Conservation (phyloP, 2,888 invertebrate species). For the Cecidostiba fungosa region DNA sequence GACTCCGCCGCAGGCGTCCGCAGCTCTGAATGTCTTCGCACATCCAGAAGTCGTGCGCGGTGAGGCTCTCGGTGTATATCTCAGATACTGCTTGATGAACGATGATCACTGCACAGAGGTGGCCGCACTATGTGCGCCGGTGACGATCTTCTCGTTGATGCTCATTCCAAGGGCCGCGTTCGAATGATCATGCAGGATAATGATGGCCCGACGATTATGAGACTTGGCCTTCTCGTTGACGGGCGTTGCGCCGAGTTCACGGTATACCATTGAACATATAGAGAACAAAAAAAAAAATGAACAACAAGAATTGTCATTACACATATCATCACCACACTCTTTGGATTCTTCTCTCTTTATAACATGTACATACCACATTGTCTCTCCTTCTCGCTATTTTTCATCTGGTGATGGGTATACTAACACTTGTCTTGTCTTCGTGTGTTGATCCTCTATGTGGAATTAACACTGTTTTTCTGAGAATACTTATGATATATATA, state of each 20-base stretch:
- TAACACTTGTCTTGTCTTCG: neutral
- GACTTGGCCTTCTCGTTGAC: neutral
- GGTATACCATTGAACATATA: neutral
- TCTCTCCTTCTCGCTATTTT: neutral
- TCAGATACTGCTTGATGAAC: neutral
- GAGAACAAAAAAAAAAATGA: too few relatives aligned
- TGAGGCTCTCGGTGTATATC: conserved; percentile 63
- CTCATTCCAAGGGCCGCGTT: neutral
- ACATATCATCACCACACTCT: neutral
- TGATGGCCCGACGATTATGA: neutral
- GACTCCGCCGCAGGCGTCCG: conserved; percentile 66
- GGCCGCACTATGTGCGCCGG: neutral
- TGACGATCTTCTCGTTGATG: neutral
- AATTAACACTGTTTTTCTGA: neutral
- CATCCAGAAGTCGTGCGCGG: conserved; percentile 79
- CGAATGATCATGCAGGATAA: neutral
- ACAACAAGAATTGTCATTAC: neutral
- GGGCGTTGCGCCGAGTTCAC: conserved; percentile 9
- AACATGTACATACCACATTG: too few relatives aligned
- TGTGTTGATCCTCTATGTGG: neutral
- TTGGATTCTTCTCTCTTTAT: neutral
- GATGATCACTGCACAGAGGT: neutral
- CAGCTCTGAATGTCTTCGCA: conserved; percentile 78
- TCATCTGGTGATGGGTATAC: neutral
- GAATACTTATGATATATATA: neutral